phyloP scores from a whole-genome alignment of 2,888 invertebrate genomes.

The Pseudoips prasinana region DNA sequence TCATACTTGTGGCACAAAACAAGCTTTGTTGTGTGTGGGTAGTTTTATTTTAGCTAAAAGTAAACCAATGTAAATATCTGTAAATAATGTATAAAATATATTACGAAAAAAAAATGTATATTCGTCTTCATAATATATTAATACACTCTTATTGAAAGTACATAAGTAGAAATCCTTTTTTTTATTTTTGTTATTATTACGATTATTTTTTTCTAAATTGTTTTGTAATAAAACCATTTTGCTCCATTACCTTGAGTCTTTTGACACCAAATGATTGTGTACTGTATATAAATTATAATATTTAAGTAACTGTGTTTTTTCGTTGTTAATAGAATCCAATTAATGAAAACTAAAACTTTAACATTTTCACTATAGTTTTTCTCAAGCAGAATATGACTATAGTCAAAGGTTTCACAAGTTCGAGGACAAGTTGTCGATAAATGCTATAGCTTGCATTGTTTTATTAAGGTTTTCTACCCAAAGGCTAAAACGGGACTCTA shows the following conservation, averaged over 20 bases:
- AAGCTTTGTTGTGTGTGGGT: slow-evolving; percentile 50
- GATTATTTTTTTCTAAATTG: slow-evolving; percentile 32
- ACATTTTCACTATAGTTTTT: too few species aligned
- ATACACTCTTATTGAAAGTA: slow-evolving; percentile 43
- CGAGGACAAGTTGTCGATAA: too few species aligned
- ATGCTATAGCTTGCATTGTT: too few species aligned
- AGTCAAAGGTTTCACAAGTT: too few species aligned
- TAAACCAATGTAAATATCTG: slow-evolving; percentile 55
- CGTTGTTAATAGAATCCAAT: slow-evolving; percentile 11
- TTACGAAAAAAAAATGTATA: slow-evolving; percentile 54
- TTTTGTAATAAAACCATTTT: slow-evolving; percentile 46
- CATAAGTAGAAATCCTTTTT: slow-evolving; percentile 51
- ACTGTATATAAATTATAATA: slow-evolving; percentile 36
- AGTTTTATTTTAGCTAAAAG: slow-evolving; percentile 33
- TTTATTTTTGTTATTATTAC: slow-evolving; percentile 38
- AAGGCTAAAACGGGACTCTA: too few species aligned
- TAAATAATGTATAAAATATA: slow-evolving; percentile 63
- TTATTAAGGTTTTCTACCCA: too few species aligned
- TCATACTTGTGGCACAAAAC: slow-evolving; percentile 6
- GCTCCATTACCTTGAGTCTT: slow-evolving; percentile 49
- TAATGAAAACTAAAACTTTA: too few species aligned
- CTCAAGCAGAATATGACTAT: too few species aligned
- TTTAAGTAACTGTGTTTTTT: slow-evolving; percentile 27
- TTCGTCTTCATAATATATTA: slow-evolving; percentile 52
- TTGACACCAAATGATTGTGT: slow-evolving; percentile 53